Evolutionary conservation across 2,797 vertebrate species (phyloP), one percentile per base, ranked within the genome.

Genomic region (Manis javanica): DNA sequence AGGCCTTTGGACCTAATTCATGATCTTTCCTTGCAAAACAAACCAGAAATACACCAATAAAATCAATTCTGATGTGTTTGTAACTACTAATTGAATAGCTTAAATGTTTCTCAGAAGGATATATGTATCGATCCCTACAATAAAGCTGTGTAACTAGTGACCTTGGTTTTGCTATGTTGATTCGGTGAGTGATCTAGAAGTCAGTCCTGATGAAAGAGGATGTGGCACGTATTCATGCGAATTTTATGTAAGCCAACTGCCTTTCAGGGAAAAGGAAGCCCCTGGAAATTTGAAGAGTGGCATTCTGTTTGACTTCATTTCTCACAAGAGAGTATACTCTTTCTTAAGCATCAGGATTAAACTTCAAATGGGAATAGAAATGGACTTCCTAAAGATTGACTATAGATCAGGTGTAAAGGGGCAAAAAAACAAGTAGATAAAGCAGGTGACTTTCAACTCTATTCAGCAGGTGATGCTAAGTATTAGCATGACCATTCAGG

Each of bases 81-180:
- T 92, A 93, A 74, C 57, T 46, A 68, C 91, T 61, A 91, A 69
- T 34, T 92, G 68, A 92, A 75, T 95, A 39, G 63, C 59, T 88
- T 55, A 72, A 23, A 79, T 64, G 59, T 87, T 91, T 82, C 53
- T 95, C 59, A 83, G 42, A 83, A 66, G 51, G 51, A 74, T 82
- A 46, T 92, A 15, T 87, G 49, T 96, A 74, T 85, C 78, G 66
- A 83, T 87, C 61, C 66, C 53, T 85, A 37, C 39, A 97, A 96
- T 97, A 97, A 98, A 98, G 42, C 64, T 88, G 86, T 96, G 78
- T 96, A 84, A 18, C 71, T 88, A 69, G 61, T 96, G 89, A 96
- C 64, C 37, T 84, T 90, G 75, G 57, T 95, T 96, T 87, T 96
- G 72, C 77, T 91, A 4, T 94, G 39, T 69, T 96, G 74, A 57